Conservation (phyloP, 37 sponge, comb jelly and placozoan genomes). For the Chondrosia reniformis region DNA sequence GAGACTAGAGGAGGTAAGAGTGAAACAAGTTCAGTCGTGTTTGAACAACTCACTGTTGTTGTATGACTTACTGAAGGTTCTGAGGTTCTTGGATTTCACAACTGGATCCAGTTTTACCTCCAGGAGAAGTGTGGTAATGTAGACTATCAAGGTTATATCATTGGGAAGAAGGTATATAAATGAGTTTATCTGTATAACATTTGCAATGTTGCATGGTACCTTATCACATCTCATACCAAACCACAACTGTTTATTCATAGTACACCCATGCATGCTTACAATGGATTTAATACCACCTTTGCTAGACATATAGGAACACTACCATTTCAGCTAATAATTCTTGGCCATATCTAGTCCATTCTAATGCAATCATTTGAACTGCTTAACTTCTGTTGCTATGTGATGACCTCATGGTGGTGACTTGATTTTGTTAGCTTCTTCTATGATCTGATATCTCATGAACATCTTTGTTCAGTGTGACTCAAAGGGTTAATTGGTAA, state of each 20-base stretch:
- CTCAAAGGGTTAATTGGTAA: too few species aligned
- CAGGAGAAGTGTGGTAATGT: conserved; percentile 89
- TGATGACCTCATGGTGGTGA: too few species aligned
- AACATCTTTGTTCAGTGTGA: too few species aligned
- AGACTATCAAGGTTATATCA: conserved; percentile 88
- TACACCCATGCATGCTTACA: neutral
- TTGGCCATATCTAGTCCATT: neutral
- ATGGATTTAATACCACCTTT: neutral
- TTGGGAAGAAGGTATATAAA: conserved; percentile 45
- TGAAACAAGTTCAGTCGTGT: neutral
- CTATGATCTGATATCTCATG: too few species aligned
- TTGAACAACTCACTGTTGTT: too few species aligned
- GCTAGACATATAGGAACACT: neutral
- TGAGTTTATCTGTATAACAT: neutral
- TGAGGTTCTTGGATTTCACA: conserved; percentile 87
- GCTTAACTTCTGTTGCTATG: too few species aligned
- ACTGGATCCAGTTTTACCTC: conserved; percentile 95
- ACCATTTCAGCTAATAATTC: neutral
- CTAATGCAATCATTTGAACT: too few species aligned
- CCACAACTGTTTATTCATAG: too few species aligned
- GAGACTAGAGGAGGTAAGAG: conserved; percentile 61
- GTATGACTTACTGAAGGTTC: neutral
- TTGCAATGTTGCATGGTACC: too few species aligned
- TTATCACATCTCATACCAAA: too few species aligned
- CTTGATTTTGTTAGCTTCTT: too few species aligned